These are phyloP conservation scores for Sphaerodactylus townsendi DNA, from an alignment of 2,113 vertebrate genomes.

Conservation along the genomic window DNA sequence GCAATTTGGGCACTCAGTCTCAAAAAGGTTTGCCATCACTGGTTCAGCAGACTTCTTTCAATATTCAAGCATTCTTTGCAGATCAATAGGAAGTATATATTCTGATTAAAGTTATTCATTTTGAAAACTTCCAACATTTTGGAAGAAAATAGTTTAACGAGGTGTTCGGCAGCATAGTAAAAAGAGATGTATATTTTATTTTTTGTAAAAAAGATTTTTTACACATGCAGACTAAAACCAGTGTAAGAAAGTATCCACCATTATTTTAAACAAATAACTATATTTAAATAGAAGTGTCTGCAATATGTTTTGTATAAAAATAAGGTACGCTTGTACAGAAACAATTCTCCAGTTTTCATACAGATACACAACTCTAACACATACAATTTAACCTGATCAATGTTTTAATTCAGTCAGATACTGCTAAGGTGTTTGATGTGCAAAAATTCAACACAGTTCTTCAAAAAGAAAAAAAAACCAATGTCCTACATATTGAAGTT, in stretches of 20 bases:
- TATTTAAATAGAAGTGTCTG: constrained; percentile 89
- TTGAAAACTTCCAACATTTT: constrained; percentile 47
- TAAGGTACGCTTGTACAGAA: constrained; percentile 81
- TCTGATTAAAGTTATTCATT: neutral
- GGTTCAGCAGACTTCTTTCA: neutral
- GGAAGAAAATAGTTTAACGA: constrained; percentile 52
- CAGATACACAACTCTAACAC: constrained; percentile 79
- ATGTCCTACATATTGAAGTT: constrained; percentile 58
- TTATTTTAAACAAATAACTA: constrained; percentile 84
- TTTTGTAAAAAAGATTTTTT: constrained; percentile 90
- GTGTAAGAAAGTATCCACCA: constrained; percentile 92
- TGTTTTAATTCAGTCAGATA: constrained; percentile 67
- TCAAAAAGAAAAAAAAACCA: constrained; percentile 40
- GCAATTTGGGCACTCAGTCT: no score
- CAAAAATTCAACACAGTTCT: constrained; percentile 76
- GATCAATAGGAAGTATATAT: neutral
- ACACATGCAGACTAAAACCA: constrained; percentile 99
- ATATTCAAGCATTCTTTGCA: rapidly evolving
- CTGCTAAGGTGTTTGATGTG: constrained; percentile 85
- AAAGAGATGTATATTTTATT: constrained; percentile 80
- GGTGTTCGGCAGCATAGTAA: constrained; percentile 41
- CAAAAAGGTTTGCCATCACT: no score
- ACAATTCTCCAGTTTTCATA: constrained; percentile 78
- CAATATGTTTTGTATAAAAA: constrained; percentile 86
- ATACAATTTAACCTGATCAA: constrained; percentile 73